phyloP scores from a whole-genome alignment of 53 echinoderm and acorn worm species.

The Antedon mediterranea region DNA sequence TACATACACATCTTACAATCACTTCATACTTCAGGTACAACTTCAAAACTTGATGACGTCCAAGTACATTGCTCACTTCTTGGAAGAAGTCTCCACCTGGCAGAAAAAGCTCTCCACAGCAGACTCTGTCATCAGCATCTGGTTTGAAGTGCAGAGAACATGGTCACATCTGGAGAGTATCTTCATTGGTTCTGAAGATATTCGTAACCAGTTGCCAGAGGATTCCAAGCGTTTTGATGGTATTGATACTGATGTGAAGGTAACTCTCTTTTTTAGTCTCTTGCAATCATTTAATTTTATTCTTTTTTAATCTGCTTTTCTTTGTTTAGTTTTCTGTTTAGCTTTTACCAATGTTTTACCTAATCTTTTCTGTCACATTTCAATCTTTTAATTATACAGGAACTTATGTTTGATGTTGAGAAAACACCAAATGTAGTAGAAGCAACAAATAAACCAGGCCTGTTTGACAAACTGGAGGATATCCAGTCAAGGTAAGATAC shows the following conservation, averaged over 20 bases:
- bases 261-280: not conserved
- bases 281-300: too few relatives aligned
- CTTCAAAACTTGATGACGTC: constrained; percentile 99
- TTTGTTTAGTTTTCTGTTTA: too few relatives aligned
- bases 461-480: constrained; percentile 67
- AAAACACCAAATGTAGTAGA: constrained; percentile 97
- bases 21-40: constrained; percentile 54
- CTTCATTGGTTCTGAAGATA: constrained; percentile 99
- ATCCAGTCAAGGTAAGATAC: constrained; percentile 44
- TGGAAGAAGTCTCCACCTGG: constrained; percentile 96
- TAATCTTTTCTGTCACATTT: too few relatives aligned
- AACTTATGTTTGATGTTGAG: constrained; percentile 63
- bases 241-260: constrained; percentile 90
- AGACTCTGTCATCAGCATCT: constrained; percentile 91
- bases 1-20: not conserved
- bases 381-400: constrained; percentile 27
- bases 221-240: constrained; percentile 92
- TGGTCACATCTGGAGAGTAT: constrained; percentile 99
- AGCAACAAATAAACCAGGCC: constrained; percentile 71
- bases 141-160: constrained; percentile 97
- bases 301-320: too few relatives aligned
- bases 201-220: constrained; percentile 88
- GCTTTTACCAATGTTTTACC: too few relatives aligned
- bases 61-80: constrained; percentile 97
- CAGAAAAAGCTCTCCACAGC: constrained; percentile 99